Evolutionary conservation across 1,140 invertebrate species (phyloP).

Genomic region (Drosophila punjabiensis): DNA sequence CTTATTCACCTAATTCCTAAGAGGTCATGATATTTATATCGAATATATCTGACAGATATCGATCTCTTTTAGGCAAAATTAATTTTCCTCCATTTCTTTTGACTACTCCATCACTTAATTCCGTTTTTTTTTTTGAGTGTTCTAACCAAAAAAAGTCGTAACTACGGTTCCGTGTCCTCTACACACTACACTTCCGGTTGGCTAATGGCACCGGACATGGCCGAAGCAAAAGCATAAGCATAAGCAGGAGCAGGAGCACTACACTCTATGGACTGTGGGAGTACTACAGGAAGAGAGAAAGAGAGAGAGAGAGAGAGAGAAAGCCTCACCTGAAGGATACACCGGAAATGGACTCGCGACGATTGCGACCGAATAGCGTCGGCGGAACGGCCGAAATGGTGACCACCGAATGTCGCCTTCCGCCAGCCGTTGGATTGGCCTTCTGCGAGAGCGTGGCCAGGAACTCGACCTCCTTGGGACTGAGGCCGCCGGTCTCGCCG

Average conservation of each 20-base stretch:
- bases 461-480: constrained; percentile 91
- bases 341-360: constrained; percentile 93
- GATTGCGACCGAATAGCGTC: constrained; percentile 90
- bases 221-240: not conserved
- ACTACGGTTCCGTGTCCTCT: constrained; percentile 9
- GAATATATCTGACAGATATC: no score
- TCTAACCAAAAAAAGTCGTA: not conserved
- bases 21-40: no score
- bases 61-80: no score
- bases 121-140: not conserved
- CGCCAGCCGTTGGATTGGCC: constrained; percentile 88
- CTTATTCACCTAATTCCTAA: no score
- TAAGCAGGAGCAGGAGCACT: not conserved
- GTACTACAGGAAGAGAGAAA: not conserved
- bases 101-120: not conserved
- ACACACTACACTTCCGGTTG: constrained; percentile 25
- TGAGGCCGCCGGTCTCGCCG: constrained; percentile 89
- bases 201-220: constrained; percentile 19
- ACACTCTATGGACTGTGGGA: not conserved
- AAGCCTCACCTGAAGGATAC: constrained; percentile 86
- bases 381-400: constrained; percentile 92
- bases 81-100: not conserved
- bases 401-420: constrained; percentile 92
- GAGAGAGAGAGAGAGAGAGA: not conserved
- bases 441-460: constrained; percentile 87